Base-by-base conservation (phyloP, 2,888 invertebrate species). In the Xanthorhoe spadicearia region DNA sequence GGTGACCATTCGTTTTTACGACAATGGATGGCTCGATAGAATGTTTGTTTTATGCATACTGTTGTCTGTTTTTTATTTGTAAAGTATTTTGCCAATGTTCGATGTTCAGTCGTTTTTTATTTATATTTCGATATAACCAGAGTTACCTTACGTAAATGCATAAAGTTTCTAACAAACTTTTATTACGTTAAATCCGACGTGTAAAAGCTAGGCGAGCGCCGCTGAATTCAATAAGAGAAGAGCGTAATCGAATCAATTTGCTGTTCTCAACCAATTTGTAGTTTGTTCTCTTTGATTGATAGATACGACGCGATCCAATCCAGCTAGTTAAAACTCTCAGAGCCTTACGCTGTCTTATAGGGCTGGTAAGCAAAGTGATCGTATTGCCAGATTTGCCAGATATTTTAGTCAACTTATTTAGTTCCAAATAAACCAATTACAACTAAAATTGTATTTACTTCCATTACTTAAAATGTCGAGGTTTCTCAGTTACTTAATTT, bases 181-280 rank as follows among this genome's bases (percentile, higher is more conserved):
- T 35, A 19, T 55, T 49, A 43, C n/a, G n/a, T 50, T 52, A 35
- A 23, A 57, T 49, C 32, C 9, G n/a, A 53, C 56, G 48, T 55
- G 57, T 56, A 51, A 54, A 68, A 54, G 48, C 50, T 28, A 56
- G 55, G 51, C 56, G 59, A 63, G 55, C 61, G 48, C 28, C 23
- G 38, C 46, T 59, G 62, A 71, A 62, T 68, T 69, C 67, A 68
- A 68, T 66, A 65, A 64, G 38, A 67, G 66, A 64, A 58, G 54
- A 62, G 59, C 60, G 67, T 71, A 71, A 72, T 69, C 57, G 64
- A 69, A 72, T 71, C 69, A 67, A 71, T 71, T 74, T 66, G 64
- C 64, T 72, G 72, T 74, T 71, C 64, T 66, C 61, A 70, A 68
- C 59, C 72, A 74, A 74, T 74, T 72, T 71, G 70, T 74, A 71